These are phyloP conservation scores for Chaetorhynchus papuensis DNA, from an alignment of 2,113 vertebrate genomes.

Conservation along the genomic window DNA sequence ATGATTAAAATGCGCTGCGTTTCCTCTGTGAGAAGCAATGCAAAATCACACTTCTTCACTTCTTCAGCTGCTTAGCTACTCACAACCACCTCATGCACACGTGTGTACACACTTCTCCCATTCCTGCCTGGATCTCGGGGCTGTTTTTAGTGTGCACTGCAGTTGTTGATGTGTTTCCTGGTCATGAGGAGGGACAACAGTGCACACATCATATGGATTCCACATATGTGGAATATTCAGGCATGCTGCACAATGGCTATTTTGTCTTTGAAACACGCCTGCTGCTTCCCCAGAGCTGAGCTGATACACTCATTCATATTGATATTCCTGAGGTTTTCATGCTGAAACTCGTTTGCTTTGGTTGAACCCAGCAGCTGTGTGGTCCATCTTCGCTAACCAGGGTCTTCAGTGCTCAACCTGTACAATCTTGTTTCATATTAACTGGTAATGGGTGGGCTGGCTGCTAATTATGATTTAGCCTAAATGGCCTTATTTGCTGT, in stretches of 20 bases:
- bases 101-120: accelerated
- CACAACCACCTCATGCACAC: background rate
- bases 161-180: background rate
- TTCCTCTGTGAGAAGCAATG: background rate
- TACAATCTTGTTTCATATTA: background rate
- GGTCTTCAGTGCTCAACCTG: background rate
- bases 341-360: background rate
- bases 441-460: background rate
- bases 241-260: background rate
- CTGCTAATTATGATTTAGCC: background rate
- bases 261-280: background rate
- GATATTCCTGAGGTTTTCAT: background rate
- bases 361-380: background rate
- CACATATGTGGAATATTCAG: accelerated
- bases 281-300: background rate
- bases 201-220: background rate
- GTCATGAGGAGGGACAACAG: background rate
- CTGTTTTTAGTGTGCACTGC: background rate
- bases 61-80: background rate
- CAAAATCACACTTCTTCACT: background rate
- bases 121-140: background rate
- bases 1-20: background rate
- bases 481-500: background rate
- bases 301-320: background rate
- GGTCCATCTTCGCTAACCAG: background rate